phyloP scores from a whole-genome alignment of 2,888 invertebrate genomes.

The Monopis laevigella region DNA sequence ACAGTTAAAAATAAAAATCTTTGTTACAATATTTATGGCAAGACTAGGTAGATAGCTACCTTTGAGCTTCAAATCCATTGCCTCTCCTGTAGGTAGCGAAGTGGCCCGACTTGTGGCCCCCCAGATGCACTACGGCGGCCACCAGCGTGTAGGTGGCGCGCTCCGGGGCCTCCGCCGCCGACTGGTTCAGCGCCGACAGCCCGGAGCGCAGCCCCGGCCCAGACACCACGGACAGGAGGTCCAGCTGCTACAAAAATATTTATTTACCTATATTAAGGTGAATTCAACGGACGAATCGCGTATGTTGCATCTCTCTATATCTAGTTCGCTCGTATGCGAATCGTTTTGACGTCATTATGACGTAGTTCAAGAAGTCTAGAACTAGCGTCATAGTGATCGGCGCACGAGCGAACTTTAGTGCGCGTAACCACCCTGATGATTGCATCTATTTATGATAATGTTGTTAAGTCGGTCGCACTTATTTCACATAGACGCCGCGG shows the following conservation, averaged over 20 bases:
- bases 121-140: slow-evolving; percentile 91
- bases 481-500: too few relatives aligned
- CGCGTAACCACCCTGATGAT: too few relatives aligned
- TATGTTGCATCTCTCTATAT: neutral
- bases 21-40: too few relatives aligned
- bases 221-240: slow-evolving; percentile 58
- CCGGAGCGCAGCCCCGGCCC: slow-evolving; percentile 22
- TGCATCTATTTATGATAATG: too few relatives aligned
- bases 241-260: slow-evolving; percentile 33
- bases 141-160: slow-evolving; percentile 73
- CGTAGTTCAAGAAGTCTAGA: too few relatives aligned
- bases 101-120: slow-evolving; percentile 91
- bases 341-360: too few relatives aligned
- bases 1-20: too few relatives aligned
- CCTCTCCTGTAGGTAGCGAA: slow-evolving; percentile 93
- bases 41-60: slow-evolving; percentile 28
- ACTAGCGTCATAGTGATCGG: too few relatives aligned
- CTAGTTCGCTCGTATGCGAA: neutral
- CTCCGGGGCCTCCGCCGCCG: slow-evolving; percentile 17
- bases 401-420: too few relatives aligned
- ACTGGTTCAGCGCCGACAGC: neutral
- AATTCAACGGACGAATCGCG: too few relatives aligned
- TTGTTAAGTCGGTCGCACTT: too few relatives aligned
- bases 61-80: slow-evolving; percentile 63
- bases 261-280: too few relatives aligned